Evolutionary conservation across 1,140 invertebrate species (phyloP).

Genomic region (Charaxes varanes): DNA sequence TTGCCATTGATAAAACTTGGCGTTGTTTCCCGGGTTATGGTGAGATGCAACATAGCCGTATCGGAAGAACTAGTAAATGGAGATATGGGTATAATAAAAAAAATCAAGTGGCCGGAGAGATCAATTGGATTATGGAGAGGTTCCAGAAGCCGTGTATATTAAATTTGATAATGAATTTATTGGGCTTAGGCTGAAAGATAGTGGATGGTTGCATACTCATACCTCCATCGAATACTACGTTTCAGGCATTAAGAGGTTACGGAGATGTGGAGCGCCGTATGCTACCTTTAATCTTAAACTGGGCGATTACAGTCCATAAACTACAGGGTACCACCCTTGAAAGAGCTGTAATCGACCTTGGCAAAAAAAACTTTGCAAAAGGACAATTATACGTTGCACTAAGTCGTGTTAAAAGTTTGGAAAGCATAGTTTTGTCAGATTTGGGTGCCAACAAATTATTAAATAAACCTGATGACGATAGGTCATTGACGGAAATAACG

Average conservation of each 20-base stretch:
- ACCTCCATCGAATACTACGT: constrained; percentile 14
- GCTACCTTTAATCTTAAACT: constrained; percentile 47
- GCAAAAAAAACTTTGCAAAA: constrained; percentile 29
- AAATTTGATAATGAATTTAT: constrained; percentile 29
- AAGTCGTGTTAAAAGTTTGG: constrained; percentile 18
- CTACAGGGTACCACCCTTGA: constrained; percentile 47
- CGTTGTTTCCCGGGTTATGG: constrained; percentile 22
- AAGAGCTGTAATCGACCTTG: constrained; percentile 42
- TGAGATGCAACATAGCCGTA: constrained; percentile 21
- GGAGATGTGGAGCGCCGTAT: constrained; percentile 40
- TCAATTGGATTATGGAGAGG: constrained; percentile 24
- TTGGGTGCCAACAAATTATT: constrained; percentile 25
- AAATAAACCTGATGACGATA: constrained; percentile 20
- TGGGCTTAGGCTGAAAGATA: constrained; percentile 23
- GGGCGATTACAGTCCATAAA: constrained; percentile 48
- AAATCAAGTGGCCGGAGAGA: constrained; percentile 26
- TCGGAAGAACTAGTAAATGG: constrained; percentile 29
- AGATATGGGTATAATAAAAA: constrained; percentile 26
- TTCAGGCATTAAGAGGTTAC: constrained; percentile 23
- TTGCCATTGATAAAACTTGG: constrained; percentile 13
- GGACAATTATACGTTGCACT: constrained; percentile 37
- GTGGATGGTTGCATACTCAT: constrained; percentile 18
- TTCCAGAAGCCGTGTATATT: constrained; percentile 19
- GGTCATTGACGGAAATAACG: constrained; percentile 15
- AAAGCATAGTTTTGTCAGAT: constrained; percentile 19